phyloP scores from a whole-genome alignment of 2,888 invertebrate species.

The Hoplodrina blanda region DNA sequence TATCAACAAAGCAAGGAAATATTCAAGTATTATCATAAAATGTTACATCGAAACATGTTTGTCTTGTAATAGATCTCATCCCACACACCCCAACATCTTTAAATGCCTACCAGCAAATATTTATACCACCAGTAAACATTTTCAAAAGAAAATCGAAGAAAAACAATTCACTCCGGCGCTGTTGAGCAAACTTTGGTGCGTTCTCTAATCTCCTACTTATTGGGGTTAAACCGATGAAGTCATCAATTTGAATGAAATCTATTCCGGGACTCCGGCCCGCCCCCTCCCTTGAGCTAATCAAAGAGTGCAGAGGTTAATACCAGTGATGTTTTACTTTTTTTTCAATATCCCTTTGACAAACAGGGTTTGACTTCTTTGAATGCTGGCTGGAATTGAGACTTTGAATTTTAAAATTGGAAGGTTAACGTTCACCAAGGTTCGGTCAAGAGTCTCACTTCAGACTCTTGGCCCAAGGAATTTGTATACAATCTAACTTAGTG shows the following conservation, averaged over 20 bases:
- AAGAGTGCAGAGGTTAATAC: constrained; percentile 77
- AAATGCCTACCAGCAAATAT: constrained; percentile 28
- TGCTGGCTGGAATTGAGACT: constrained; percentile 7
- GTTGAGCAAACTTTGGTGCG: constrained; percentile 78
- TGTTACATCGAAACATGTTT: not conserved
- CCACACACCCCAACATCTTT: not conserved
- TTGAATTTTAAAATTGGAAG: constrained; percentile 11
- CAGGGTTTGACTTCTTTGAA: constrained; percentile 32
- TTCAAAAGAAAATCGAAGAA: constrained; percentile 68
- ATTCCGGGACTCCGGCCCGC: constrained; percentile 65
- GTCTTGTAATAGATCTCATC: not conserved
- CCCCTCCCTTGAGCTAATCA: constrained; percentile 79
- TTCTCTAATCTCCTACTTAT: constrained; percentile 81
- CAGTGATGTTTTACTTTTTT: constrained; percentile 65
- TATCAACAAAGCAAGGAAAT: too few relatives aligned
- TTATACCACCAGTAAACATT: constrained; percentile 42
- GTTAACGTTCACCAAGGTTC: not conserved
- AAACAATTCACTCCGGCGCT: constrained; percentile 79
- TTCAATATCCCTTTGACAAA: constrained; percentile 64
- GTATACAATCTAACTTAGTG: not conserved
- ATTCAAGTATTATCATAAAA: too few relatives aligned
- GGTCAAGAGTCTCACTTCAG: not conserved
- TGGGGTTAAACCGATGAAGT: constrained; percentile 86
- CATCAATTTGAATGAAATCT: constrained; percentile 85
- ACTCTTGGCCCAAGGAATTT: not conserved